Evolutionary conservation across 2,888 invertebrate genomes (phyloP), one percentile per base, ranked within the genome.

Genomic region (Luperina nickerlii): DNA sequence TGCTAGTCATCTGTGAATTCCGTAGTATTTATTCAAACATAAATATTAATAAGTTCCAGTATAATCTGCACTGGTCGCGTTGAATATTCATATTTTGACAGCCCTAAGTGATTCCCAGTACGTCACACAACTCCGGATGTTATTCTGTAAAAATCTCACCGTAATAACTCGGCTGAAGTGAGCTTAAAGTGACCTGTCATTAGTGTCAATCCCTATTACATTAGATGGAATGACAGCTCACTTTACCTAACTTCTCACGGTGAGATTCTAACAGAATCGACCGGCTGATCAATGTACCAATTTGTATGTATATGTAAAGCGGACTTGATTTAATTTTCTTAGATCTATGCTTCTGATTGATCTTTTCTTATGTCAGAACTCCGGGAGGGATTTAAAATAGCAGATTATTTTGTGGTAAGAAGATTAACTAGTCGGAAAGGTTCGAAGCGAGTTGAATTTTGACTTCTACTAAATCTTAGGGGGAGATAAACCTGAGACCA

Each of bases 81-180:
- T 89, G 88, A 89, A 89, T 89, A 89, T 89, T 87, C 87, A 89
- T 87, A 68, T 69, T 71, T 57, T 71, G 83, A 77, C 87, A 79
- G 57, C 60, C 60, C 76, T 60, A 70, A 68, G 80, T 76, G 79
- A 67, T 75, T 80, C 67, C 15, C 51, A 60, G 48, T 71, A 63
- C 62, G 74, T 72, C 74, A 75, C 57, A 72, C 65, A 32, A 71
- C 66, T 74, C 42, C 18, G 60, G 45, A 42, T 42, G 42, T 9
- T 9, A 42, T 42, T 42, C 42, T 42, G 42, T 42, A 42, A 42
- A 42, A 42, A 42, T 42, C 8, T 42, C 42, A 42, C 42, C 42
- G 9, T 9, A 9, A 42, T 1, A 45, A 45, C 45, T 45, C 1
- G 1, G 11, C 11, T 45, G 45, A 45, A 45, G 45, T 45, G 45